These are phyloP conservation scores for Epizoanthus scotinus DNA, from an alignment of 92 coral and sea anemone genomes.

Conservation along the genomic window DNA sequence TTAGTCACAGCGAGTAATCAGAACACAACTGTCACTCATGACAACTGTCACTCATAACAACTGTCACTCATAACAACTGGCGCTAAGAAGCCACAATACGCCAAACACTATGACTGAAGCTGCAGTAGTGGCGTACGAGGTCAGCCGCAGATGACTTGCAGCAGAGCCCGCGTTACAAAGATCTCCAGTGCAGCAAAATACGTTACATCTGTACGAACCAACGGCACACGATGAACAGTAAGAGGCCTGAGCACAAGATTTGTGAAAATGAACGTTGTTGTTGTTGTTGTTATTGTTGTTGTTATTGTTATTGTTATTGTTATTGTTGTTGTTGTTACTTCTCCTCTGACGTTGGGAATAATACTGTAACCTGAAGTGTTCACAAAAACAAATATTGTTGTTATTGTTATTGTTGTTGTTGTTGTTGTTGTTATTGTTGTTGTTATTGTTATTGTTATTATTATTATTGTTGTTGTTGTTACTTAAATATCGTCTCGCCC, in stretches of 20 bases:
- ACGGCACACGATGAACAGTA: slow-evolving; percentile 31
- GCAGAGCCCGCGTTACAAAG: slow-evolving; percentile 4
- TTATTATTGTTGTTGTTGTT: slow-evolving; percentile 34
- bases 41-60: too few relatives aligned
- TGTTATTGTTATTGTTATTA: slow-evolving; percentile 18
- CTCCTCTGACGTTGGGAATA: too few relatives aligned
- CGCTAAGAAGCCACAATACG: too few relatives aligned
- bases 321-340: slow-evolving; percentile 15
- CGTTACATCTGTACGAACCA: slow-evolving; percentile 25
- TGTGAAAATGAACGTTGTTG: slow-evolving; percentile 23
- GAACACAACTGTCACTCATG: too few relatives aligned
- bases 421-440: slow-evolving; percentile 30
- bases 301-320: neutral
- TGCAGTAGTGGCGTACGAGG: slow-evolving; percentile 17
- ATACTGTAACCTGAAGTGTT: too few relatives aligned
- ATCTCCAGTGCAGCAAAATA: slow-evolving; percentile 30
- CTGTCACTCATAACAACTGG: too few relatives aligned
- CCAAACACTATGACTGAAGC: neutral
- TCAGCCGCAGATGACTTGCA: slow-evolving; percentile 22
- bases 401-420: slow-evolving; percentile 4
- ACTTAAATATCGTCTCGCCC: slow-evolving; percentile 1
- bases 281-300: slow-evolving; percentile 13
- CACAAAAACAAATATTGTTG: too few relatives aligned
- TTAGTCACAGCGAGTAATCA: too few relatives aligned
- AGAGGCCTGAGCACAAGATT: slow-evolving; percentile 22